Evolutionary conservation across 1,140 invertebrate species (phyloP), one percentile per base, ranked within the genome.

Genomic region (Drosophila tsacasi): DNA sequence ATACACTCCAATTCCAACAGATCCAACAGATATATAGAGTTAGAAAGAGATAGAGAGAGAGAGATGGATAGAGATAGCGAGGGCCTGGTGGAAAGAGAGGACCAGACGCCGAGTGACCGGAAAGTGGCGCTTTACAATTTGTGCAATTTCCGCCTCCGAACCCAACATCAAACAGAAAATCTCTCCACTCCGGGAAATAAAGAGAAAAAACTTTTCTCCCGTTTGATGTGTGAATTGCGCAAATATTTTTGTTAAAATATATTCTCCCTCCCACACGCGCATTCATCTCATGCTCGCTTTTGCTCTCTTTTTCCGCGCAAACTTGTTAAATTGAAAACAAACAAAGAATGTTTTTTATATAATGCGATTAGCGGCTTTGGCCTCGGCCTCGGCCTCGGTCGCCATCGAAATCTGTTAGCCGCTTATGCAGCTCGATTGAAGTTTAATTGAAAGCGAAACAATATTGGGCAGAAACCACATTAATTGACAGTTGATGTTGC

Each of bases 61-160:
- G n/a, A 23, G 35, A 37, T 27, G 8, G 2, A 44, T 35, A 40
- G 52, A 49, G 19, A 64, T 54, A 47, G 15, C 71, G 35, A 23
- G 13, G 2, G 2, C 12, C 9, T 19, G 49, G n/a, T 7, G 15
- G 35, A 25, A 6, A 12, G 30, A 47, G 37, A 55, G 27, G 35
- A 57, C 12, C 13, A 46, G 46, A n/a, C 37, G 37, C 55, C 30
- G 83, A 89, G 66, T 85, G 85, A 79, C 84, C 84, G 85, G 78
- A 90, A 89, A 89, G 85, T 81, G 84, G 85, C 74, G 85, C 59
- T 90, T 81, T 76, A 87, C 81, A 85, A 85, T 89, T 90, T 89
- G 71, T 75, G 69, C 84, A 90, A 89, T 90, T 90, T 89, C 82
- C 86, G 85, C 78, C 75, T 54, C 47, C 62, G 59, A 68, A 72